Percentiles rank a stretch among this genome's conserved stretches.
These are phyloP conservation scores for Microcebus ravelobensis DNA, from an alignment of 2,113 vertebrate species.

Conservation along the genomic window DNA sequence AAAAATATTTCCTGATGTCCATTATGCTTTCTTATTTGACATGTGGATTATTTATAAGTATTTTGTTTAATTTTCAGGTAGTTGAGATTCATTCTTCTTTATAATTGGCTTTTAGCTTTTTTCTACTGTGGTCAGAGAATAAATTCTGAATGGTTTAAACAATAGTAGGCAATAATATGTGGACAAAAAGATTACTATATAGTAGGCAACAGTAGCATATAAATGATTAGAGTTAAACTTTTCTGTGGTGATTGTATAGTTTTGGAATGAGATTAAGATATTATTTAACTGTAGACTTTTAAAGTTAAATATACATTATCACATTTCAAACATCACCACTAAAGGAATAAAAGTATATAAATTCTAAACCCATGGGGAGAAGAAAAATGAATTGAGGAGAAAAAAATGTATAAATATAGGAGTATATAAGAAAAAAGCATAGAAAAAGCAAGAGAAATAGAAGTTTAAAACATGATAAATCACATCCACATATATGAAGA, in stretches of 20 bases:
- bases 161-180: neutral
- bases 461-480: neutral
- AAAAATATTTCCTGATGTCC: slow-evolving; percentile 6
- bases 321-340: neutral
- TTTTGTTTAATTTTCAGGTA: slow-evolving; percentile 33
- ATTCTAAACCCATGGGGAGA: neutral
- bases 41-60: neutral
- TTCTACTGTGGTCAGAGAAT: neutral
- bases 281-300: neutral
- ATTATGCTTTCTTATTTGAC: slow-evolving; percentile 26
- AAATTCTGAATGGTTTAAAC: neutral
- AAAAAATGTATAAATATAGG: neutral
- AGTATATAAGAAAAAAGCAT: neutral
- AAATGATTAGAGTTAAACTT: neutral
- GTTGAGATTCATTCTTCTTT: neutral
- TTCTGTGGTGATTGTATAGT: neutral
- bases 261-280: slow-evolving; percentile 2
- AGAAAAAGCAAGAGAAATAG: neutral
- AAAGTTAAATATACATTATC: neutral
- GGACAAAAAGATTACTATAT: neutral
- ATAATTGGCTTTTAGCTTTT: neutral
- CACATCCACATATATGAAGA: neutral
- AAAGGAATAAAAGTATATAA: neutral
- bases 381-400: neutral
- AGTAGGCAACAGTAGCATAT: neutral